Base-by-base conservation (phyloP, 2,888 invertebrate species). In the Oeneis ivallda region DNA sequence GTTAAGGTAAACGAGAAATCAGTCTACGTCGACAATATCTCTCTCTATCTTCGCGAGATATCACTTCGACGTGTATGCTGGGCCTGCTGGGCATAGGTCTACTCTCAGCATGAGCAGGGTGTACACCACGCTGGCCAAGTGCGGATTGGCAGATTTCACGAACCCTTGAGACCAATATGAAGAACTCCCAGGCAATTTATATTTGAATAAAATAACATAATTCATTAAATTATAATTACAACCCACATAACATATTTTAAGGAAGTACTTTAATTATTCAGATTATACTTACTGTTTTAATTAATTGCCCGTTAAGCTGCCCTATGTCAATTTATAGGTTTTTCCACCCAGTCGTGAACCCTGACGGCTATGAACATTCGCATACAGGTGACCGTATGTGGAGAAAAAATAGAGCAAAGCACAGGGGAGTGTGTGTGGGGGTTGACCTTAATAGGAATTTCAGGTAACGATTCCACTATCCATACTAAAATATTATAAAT, bases 391-490 rank as follows among this genome's bases (percentile, higher is more conserved):
- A 97, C 77, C 93, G 98, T 43, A 86, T 97, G 79, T 98, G 98
- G 98, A 93, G 96, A 39, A 96, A 96, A 77, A 96, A 96, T 77
- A 91, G 95, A 43, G 85, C 86, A 0, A 75, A 74, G 75, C 88
- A 92, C 65, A 91, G 92, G 0, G 80, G 79, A 0, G 71, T 77
- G 50, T 96, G 96, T 74, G 70, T 78, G 0, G 97, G 97, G 0
- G 94, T 95, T 0, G 97, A 97, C 82, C 92, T 97, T 0, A 97
- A 97, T 79, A 93, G 98, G 66, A 98, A 98, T 84, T 98, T 96
- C 80, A 96, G 96, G 89, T 90, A 75, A n/a, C 26, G 5, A 26
- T 26, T 1, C 2, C 26, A 26, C 26, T 26, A 26, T 26, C 26
- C 26, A 5, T 26, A 1, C 26, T 26, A 26, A 26, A 26, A 26